Evolutionary conservation across 2,797 vertebrate genomes (phyloP).

Genomic region (Myotis vivesi): DNA sequence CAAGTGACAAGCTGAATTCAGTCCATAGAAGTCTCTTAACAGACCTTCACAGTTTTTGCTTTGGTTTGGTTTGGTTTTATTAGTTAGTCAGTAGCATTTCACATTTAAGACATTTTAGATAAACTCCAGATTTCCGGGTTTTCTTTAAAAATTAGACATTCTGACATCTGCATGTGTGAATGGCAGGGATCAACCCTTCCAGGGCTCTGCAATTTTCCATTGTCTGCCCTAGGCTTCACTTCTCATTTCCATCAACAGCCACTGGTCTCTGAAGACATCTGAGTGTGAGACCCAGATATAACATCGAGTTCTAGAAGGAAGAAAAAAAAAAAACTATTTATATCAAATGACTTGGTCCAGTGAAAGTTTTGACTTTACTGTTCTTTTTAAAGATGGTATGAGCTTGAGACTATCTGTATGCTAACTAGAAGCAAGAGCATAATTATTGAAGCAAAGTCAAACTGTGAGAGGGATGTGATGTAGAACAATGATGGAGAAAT

Average conservation of each 20-base stretch:
- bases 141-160: background rate
- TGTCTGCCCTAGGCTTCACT: background rate
- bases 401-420: background rate
- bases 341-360: background rate
- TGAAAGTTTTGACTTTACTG: conserved; percentile 1
- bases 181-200: background rate
- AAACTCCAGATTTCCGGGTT: background rate
- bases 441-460: conserved; percentile 29
- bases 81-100: background rate
- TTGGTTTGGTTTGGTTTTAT: conserved; percentile 17
- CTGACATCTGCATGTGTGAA: background rate
- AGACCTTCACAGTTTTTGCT: background rate
- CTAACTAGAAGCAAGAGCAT: conserved; percentile 10
- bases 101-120: background rate
- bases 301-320: background rate
- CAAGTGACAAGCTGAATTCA: background rate
- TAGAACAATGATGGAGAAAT: background rate
- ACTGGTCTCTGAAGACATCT: background rate
- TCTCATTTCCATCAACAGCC: background rate
- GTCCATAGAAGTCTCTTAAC: background rate
- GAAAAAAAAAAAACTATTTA: background rate
- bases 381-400: background rate
- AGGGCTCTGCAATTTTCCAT: background rate
- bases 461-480: background rate
- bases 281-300: background rate